phyloP scores from a whole-genome alignment of 2,888 invertebrate genomes.

The Pyrrhosoma nymphula region DNA sequence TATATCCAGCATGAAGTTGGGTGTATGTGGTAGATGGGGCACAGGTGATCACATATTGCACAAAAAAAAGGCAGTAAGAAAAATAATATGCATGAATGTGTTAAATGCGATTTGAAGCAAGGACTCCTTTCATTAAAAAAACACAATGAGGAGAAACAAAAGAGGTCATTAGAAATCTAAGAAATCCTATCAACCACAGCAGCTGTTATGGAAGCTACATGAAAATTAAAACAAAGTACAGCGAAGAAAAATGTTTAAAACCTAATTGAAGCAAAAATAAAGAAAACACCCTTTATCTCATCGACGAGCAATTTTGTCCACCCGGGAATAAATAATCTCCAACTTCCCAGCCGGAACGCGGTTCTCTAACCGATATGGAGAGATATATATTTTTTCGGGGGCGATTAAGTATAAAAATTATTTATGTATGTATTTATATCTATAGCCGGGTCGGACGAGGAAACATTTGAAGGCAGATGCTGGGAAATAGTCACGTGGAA shows the following conservation, averaged over 20 bases:
- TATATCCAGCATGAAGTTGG: no score
- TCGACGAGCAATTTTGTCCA: neutral
- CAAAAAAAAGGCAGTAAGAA: no score
- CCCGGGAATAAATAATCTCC: neutral
- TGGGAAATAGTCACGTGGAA: neutral
- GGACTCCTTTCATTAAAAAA: no score
- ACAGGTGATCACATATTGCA: no score
- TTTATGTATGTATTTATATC: neutral
- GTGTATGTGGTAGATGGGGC: no score
- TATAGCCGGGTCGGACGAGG: neutral
- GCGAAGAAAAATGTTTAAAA: neutral
- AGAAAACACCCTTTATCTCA: slow-evolving; percentile 7
- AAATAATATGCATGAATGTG: no score
- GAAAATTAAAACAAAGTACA: neutral
- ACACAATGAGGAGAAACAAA: no score
- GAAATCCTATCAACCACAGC: neutral
- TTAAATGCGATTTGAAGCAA: no score
- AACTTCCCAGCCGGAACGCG: no score
- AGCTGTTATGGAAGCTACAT: neutral
- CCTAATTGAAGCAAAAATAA: neutral
- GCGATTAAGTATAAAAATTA: slow-evolving; percentile 7
- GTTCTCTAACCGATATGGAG: neutral
- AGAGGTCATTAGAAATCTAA: neutral
- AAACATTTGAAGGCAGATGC: slow-evolving; percentile 60
- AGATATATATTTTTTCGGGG: neutral